A percentile compares a stretch with the other conserved stretches of the same genome.
phyloP scores from a whole-genome alignment of 2,797 vertebrate genomes.

The Hypotaenidia okinawae region DNA sequence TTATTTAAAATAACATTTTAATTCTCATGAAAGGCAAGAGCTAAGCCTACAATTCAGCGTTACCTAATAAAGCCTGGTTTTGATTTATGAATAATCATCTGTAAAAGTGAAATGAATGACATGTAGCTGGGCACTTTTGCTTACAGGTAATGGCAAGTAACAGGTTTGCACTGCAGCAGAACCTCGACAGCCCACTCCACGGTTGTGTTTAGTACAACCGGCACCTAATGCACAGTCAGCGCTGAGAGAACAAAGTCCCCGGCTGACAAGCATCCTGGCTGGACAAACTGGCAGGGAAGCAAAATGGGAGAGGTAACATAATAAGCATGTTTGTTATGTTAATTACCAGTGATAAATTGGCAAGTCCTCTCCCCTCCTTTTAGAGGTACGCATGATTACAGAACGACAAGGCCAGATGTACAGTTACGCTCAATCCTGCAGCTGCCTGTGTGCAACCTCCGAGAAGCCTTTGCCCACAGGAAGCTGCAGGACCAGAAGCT shows the following conservation, averaged over 20 bases:
- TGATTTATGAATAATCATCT: neutral
- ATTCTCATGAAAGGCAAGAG: neutral
- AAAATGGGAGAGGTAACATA: neutral
- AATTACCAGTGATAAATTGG: neutral
- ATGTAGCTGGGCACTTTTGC: neutral
- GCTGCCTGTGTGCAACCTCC: neutral
- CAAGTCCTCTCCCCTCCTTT: neutral
- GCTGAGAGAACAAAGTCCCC: neutral
- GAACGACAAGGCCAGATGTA: neutral
- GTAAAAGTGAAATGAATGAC: neutral
- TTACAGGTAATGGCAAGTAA: neutral
- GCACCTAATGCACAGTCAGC: neutral
- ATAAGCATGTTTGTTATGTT: neutral
- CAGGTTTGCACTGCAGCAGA: neutral
- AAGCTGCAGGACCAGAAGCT: neutral
- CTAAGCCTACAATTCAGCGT: neutral
- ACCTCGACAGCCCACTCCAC: accelerated
- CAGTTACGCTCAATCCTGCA: neutral
- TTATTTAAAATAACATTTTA: slow-evolving; percentile 43
- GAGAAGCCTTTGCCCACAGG: neutral
- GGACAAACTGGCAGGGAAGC: neutral
- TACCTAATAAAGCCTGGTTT: neutral
- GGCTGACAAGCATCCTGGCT: neutral
- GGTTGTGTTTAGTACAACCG: neutral
- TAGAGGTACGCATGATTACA: neutral